phyloP scores from a whole-genome alignment of 1,140 invertebrate species.

The Stegodyphus dumicola region DNA sequence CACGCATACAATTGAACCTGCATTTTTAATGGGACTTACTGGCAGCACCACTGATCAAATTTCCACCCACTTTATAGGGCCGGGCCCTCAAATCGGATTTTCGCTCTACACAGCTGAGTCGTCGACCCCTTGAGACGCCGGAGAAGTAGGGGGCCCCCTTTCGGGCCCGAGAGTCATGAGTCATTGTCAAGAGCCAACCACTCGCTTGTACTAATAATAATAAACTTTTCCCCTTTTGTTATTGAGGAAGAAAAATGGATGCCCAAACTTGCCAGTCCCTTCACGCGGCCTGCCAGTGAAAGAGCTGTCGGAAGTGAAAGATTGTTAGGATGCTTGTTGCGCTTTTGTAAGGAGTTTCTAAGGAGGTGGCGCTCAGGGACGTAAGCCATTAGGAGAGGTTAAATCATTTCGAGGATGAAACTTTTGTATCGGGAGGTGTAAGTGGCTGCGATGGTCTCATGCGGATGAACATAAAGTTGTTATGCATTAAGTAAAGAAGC shows the following conservation, averaged over 20 bases:
- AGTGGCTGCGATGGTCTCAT: not conserved
- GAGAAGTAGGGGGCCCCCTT: not conserved
- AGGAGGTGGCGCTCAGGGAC: not conserved
- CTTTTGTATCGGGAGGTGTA: not conserved
- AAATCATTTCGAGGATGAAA: not conserved
- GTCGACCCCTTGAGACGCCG: constrained; percentile 6
- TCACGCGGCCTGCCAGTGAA: not conserved
- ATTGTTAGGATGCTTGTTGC: constrained; percentile 22
- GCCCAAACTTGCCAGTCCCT: not conserved
- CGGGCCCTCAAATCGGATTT: constrained; percentile 42
- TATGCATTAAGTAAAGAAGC: no score
- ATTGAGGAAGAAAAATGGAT: constrained; percentile 39
- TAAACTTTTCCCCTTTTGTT: constrained; percentile 28
- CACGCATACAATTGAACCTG: constrained; percentile 7
- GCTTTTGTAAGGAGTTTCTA: not conserved
- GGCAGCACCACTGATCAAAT: constrained; percentile 38
- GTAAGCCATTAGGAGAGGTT: not conserved
- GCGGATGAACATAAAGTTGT: no score
- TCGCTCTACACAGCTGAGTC: constrained; percentile 26
- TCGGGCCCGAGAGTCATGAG: constrained; percentile 29
- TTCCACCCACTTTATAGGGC: constrained; percentile 41
- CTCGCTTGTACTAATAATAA: constrained; percentile 44
- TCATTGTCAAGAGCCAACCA: constrained; percentile 52
- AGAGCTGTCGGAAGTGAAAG: constrained; percentile 35
- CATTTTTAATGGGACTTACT: constrained; percentile 38